Evolutionary conservation across 2,113 vertebrate species (phyloP), one percentile per base, ranked within the genome.

Genomic region (Tinamus guttatus): DNA sequence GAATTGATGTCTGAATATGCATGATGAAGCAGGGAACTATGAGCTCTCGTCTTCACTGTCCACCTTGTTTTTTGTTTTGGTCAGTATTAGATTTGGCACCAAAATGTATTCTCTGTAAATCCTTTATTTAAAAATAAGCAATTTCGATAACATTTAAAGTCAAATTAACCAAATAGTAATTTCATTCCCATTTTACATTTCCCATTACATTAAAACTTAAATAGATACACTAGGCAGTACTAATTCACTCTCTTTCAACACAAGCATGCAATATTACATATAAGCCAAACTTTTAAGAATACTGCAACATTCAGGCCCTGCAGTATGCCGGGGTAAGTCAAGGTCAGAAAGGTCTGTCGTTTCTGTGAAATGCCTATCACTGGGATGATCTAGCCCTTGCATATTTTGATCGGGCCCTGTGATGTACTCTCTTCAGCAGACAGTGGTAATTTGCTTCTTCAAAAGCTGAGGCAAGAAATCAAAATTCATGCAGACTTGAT

Each of bases 401-500:
- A 18, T 91, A 60, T 95, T 98, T 97, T 94, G 80, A 91, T 40
- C 75, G 87, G 81, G 45, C 63, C 56, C 56, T 73, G 15, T 77
- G 81, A 34, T 49, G 62, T 69, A 58, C 68, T 52, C 81, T 83
- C 54, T 73, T 59, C 75, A 24, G 65, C 60, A 77, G 79, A 54
- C 54, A 71, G 79, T 15, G 74, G 87, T 93, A 87, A 83, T 91
- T n/a, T 93, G 47, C 89, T 93, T 95, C 73, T 94, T 64, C 54
- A 85, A 86, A 97, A 79, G 30, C 95, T 59, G 58, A 94, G 86
- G 62, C 11, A 94, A 96, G 36, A 91, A 95, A 69, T 92, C 4
- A 96, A 98, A 98, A 98, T 97, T 64, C 93, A 83, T 97, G 95
- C 97, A 98, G 96, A 95, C 97, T 94, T 97, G 96, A 94, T 94